Conservation (phyloP, 2,888 invertebrate genomes). For the Callimorpha dominula region DNA sequence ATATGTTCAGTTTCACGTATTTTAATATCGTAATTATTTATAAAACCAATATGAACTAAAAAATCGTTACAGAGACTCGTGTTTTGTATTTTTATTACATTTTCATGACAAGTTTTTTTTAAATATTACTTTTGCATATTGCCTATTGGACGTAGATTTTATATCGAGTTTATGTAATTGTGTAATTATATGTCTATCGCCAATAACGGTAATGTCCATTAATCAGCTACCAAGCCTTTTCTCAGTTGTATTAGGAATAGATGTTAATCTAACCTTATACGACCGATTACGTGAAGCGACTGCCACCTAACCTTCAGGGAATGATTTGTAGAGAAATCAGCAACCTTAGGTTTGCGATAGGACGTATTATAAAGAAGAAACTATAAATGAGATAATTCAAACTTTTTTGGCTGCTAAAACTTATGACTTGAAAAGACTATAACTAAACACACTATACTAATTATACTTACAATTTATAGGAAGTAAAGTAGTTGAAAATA, state of each 20-base stretch:
- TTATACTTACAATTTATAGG: too few relatives aligned
- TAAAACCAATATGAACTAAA: too few relatives aligned
- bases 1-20: too few relatives aligned
- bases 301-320: background rate
- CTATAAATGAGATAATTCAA: background rate
- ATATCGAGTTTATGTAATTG: conserved; percentile 7
- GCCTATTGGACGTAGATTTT: background rate
- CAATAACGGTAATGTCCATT: background rate
- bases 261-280: conserved; percentile 12
- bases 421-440: too few relatives aligned
- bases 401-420: too few relatives aligned
- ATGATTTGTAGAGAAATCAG: conserved; percentile 8
- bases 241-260: conserved; percentile 10
- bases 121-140: background rate
- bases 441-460: too few relatives aligned
- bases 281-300: background rate
- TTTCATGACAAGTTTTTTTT: too few relatives aligned
- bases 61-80: too few relatives aligned
- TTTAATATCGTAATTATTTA: too few relatives aligned
- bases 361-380: background rate
- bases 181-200: background rate
- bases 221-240: conserved; percentile 12
- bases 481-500: too few relatives aligned
- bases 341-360: background rate
- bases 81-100: too few relatives aligned